A percentile compares a stretch with the other conserved stretches of the same genome.
phyloP scores from a whole-genome alignment of 1,140 invertebrate species.

The Magallana ariakensis region DNA sequence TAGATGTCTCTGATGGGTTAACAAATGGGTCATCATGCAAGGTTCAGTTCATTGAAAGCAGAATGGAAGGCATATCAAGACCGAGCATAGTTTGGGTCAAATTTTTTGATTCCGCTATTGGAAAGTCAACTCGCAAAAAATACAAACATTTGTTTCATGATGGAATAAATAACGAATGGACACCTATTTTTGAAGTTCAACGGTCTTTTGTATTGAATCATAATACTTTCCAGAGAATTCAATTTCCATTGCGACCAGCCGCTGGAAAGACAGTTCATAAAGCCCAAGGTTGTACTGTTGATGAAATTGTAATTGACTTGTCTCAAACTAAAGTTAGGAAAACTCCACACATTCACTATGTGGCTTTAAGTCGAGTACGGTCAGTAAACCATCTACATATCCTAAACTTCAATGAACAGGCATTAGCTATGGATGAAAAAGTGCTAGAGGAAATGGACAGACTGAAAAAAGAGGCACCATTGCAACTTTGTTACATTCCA shows the following conservation, averaged over 20 bases:
- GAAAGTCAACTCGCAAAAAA: not conserved
- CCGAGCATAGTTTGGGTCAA: slow-evolving; percentile 37
- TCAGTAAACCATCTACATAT: not conserved
- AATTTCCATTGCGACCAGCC: slow-evolving; percentile 44
- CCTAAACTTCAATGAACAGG: slow-evolving; percentile 37
- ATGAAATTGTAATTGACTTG: slow-evolving; percentile 46
- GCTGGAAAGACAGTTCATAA: slow-evolving; percentile 43
- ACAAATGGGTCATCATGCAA: slow-evolving; percentile 46
- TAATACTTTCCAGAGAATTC: slow-evolving; percentile 35
- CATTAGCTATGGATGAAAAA: slow-evolving; percentile 26
- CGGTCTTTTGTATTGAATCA: slow-evolving; percentile 18
- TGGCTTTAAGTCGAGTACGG: not conserved
- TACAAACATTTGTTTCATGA: slow-evolving; percentile 33
- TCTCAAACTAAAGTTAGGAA: not conserved
- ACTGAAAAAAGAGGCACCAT: slow-evolving; percentile 6
- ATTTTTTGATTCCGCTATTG: slow-evolving; percentile 8
- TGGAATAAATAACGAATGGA: slow-evolving; percentile 5
- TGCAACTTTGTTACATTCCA: slow-evolving; percentile 12
- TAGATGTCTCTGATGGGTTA: slow-evolving; percentile 43
- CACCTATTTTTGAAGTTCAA: slow-evolving; percentile 40
- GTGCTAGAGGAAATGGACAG: slow-evolving; percentile 41
- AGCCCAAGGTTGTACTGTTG: slow-evolving; percentile 44
- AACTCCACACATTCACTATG: slow-evolving; percentile 45
- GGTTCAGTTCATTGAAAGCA: not conserved
- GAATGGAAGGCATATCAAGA: slow-evolving; percentile 5